Conservation (phyloP, 2,888 invertebrate genomes). For the Taphrorychus bicolor region DNA sequence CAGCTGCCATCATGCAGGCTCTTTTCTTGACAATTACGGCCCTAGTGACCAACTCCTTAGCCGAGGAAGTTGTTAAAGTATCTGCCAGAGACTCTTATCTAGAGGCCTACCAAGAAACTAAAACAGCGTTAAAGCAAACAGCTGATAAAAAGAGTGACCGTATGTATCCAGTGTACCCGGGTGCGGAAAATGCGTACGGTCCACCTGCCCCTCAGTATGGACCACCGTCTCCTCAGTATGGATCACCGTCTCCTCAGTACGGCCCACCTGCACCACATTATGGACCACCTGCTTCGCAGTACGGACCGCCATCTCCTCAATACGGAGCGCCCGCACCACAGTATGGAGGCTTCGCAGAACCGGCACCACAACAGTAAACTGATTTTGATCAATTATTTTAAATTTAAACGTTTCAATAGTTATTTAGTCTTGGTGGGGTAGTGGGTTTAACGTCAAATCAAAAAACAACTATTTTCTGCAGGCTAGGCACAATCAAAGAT, state of each 20-base stretch:
- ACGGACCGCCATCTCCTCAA: constrained; percentile 45
- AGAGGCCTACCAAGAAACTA: constrained; percentile 69
- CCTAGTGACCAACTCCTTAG: background rate
- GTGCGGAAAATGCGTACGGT: constrained; percentile 43
- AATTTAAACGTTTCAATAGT: background rate
- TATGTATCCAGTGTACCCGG: constrained; percentile 57
- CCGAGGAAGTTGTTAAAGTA: constrained; percentile 32
- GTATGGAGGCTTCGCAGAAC: constrained; percentile 29
- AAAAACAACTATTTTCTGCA: too few species aligned
- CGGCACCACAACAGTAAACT: constrained; percentile 35
- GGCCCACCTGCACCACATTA: constrained; percentile 44
- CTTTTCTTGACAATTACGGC: background rate
- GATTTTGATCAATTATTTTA: background rate
- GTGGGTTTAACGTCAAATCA: too few species aligned
- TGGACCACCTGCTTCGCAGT: constrained; percentile 35
- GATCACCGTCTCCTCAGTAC: constrained; percentile 47
- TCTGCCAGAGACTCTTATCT: constrained; percentile 66
- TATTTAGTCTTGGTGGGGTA: too few species aligned
- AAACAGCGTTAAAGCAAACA: constrained; percentile 16
- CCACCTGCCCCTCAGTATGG: constrained; percentile 48
- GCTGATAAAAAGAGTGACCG: constrained; percentile 61
- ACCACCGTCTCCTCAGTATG: constrained; percentile 47
- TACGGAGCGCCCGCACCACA: constrained; percentile 41
- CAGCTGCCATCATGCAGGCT: constrained; percentile 7
- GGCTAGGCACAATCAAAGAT: too few species aligned